Evolutionary conservation across 2,113 vertebrate genomes (phyloP).

Genomic region (Embiotoca jacksoni): DNA sequence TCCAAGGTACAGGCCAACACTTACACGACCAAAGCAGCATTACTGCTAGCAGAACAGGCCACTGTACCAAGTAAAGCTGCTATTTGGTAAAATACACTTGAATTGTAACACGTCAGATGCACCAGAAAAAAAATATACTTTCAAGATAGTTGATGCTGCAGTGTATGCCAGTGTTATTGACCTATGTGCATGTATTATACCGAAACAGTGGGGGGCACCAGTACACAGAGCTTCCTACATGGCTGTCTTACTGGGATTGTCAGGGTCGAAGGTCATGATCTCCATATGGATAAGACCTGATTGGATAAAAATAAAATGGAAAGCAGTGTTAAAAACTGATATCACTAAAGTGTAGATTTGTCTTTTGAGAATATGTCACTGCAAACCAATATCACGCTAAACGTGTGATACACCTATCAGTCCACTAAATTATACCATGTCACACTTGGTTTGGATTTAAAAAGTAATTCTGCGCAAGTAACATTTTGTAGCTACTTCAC

Average conservation of each 20-base stretch:
- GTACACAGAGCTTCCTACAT: constrained; percentile 60
- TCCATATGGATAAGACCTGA: constrained; percentile 88
- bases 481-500: no score
- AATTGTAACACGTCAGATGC: not conserved
- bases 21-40: not conserved
- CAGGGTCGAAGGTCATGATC: constrained; percentile 87
- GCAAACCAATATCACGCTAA: no score
- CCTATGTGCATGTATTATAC: constrained; percentile 1
- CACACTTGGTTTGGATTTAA: no score
- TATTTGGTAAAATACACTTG: not conserved
- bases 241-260: constrained; percentile 80
- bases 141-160: not conserved
- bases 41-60: not conserved
- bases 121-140: not conserved
- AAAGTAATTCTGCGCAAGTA: no score
- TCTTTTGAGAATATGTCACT: not conserved
- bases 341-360: not conserved
- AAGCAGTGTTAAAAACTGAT: not conserved
- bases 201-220: not conserved
- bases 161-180: not conserved
- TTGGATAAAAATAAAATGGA: constrained; percentile 18
- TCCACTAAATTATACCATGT: no score
- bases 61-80: constrained; percentile 10
- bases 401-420: no score
- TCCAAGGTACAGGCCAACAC: no score